Evolutionary conservation across 2,888 invertebrate species (phyloP).

Genomic region (Zaprionus bogoriensis): DNA sequence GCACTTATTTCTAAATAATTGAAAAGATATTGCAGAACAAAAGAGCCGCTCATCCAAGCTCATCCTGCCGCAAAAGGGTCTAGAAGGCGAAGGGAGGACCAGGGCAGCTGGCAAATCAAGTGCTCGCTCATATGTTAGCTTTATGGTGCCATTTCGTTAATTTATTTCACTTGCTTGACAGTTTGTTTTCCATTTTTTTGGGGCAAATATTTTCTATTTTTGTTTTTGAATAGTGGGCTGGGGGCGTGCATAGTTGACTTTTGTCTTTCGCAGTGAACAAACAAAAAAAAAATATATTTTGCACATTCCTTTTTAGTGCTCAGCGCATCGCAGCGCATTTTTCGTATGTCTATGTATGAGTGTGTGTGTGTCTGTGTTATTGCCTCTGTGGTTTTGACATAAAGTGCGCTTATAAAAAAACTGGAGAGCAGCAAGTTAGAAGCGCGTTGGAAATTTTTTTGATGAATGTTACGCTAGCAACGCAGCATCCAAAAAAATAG

Average conservation of each 20-base stretch:
- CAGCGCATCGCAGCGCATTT: constrained; percentile 28
- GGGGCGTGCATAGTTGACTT: constrained; percentile 35
- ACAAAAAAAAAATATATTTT: constrained; percentile 11
- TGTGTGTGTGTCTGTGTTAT: constrained; percentile 28
- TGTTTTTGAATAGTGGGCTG: constrained; percentile 28
- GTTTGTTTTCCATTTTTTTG: constrained; percentile 59
- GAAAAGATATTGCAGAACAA: constrained; percentile 63
- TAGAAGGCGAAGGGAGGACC: constrained; percentile 23
- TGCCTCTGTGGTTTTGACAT: constrained; percentile 74
- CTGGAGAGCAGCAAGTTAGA: constrained; percentile 71
- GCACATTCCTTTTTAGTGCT: neutral
- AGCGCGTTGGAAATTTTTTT: constrained; percentile 65
- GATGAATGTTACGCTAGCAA: constrained; percentile 66
- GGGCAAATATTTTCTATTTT: constrained; percentile 14
- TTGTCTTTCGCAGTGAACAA: constrained; percentile 50
- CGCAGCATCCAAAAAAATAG: constrained; percentile 29
- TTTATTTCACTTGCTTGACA: constrained; percentile 76
- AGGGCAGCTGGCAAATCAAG: constrained; percentile 56
- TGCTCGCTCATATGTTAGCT: constrained; percentile 69
- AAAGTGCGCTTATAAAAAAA: constrained; percentile 77
- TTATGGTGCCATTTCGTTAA: constrained; percentile 75
- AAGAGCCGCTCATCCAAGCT: constrained; percentile 10
- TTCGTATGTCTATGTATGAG: neutral
- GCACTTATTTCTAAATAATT: constrained; percentile 75
- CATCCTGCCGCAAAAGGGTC: constrained; percentile 23